Evolutionary conservation across 2,113 vertebrate species (phyloP).

Genomic region (Cryptomyrus ogoouensis): DNA sequence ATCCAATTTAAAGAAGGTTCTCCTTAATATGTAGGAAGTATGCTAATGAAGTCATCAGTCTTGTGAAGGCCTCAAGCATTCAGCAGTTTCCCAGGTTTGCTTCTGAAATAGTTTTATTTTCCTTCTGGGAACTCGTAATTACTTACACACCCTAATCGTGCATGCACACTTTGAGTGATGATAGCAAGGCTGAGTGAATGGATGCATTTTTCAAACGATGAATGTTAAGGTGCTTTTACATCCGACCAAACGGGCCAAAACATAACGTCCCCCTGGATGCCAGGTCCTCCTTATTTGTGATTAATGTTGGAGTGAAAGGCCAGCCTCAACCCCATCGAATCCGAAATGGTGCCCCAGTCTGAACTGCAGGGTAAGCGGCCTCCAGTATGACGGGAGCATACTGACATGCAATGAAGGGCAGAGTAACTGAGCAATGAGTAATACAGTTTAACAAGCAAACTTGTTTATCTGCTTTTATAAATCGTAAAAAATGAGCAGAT

Average conservation of each 20-base stretch:
- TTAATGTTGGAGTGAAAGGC: background rate
- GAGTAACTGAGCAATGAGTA: background rate
- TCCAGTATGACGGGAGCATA: background rate
- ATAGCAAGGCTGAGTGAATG: background rate
- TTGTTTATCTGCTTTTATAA: constrained; percentile 6
- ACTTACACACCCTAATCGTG: constrained; percentile 4
- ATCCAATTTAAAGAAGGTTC: background rate
- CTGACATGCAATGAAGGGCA: background rate
- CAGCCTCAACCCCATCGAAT: background rate
- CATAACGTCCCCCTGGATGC: background rate
- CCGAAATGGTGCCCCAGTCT: background rate
- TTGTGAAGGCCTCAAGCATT: constrained; percentile 2
- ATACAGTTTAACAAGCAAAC: background rate
- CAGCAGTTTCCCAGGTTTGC: background rate
- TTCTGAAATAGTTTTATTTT: constrained; percentile 8
- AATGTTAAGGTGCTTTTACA: background rate
- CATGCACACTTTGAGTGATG: background rate
- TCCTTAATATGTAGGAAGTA: background rate
- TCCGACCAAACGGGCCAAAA: background rate
- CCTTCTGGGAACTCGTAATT: background rate
- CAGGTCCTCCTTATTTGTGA: background rate
- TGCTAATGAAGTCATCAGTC: background rate
- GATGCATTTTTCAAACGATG: background rate
- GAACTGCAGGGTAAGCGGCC: background rate
- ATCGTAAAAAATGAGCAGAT: constrained; percentile 8